Evolutionary conservation across 2,888 invertebrate species (phyloP).

Genomic region (Heterodera filipjevi): DNA sequence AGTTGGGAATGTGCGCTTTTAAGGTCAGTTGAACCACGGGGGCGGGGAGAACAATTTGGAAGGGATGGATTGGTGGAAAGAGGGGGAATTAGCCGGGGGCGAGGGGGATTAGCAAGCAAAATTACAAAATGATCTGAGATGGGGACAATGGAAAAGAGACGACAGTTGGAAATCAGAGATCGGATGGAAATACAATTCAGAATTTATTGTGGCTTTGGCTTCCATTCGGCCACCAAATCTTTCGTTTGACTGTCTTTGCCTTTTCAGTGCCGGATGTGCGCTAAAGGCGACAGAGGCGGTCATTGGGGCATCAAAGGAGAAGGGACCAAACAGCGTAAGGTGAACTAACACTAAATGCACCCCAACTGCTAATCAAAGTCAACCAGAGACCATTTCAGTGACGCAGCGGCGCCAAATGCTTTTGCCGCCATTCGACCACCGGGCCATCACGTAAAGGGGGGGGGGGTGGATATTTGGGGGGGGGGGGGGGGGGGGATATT

Average conservation of each 20-base stretch:
- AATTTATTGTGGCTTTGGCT: too few relatives aligned
- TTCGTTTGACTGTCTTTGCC: not conserved
- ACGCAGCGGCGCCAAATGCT: slow-evolving; percentile 40
- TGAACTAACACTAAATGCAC: not conserved
- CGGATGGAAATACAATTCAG: too few relatives aligned
- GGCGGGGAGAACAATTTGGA: too few relatives aligned
- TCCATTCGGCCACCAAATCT: not conserved
- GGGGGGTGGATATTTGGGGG: not conserved
- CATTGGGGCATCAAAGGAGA: slow-evolving; percentile 6
- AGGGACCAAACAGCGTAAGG: not conserved
- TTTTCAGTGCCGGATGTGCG: slow-evolving; percentile 41
- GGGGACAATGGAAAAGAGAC: too few relatives aligned
- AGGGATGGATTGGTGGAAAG: too few relatives aligned
- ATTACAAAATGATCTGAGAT: not conserved
- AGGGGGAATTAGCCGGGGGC: too few relatives aligned
- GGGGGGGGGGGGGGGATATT: not conserved
- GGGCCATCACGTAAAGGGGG: slow-evolving; percentile 72
- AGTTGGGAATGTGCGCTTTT: slow-evolving; percentile 42
- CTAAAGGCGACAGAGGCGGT: slow-evolving; percentile 37
- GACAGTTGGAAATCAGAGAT: too few relatives aligned
- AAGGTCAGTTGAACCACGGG: not conserved
- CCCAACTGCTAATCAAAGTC: not conserved
- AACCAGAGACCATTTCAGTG: slow-evolving; percentile 9
- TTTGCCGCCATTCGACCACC: slow-evolving; percentile 55
- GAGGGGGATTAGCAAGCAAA: not conserved